Evolutionary conservation across 2,113 vertebrate genomes (phyloP).

Genomic region (Columbina picui): DNA sequence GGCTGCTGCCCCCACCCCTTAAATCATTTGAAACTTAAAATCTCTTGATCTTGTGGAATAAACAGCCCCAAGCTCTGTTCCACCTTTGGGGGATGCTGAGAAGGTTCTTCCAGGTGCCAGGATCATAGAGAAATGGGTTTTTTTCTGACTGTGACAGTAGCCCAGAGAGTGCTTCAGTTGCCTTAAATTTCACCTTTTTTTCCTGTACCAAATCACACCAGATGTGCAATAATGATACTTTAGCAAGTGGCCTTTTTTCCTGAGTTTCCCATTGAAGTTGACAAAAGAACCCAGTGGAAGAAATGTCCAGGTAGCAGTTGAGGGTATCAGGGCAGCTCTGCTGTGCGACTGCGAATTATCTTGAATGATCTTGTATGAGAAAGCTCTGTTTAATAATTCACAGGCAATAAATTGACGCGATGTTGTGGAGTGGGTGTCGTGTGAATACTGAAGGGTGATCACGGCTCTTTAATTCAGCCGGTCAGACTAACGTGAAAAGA

Average conservation of each 20-base stretch:
- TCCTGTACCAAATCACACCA: no score
- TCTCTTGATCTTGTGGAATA: background rate
- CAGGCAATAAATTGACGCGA: background rate
- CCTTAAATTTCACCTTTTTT: no score
- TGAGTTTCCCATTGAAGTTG: background rate
- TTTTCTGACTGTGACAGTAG: background rate
- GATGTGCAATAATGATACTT: background rate
- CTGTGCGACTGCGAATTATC: background rate
- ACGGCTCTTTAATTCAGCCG: background rate
- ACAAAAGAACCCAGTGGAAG: background rate
- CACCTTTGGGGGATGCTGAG: rapidly evolving
- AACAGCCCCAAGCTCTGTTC: background rate
- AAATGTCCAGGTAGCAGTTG: background rate
- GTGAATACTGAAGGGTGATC: background rate
- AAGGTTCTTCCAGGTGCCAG: background rate
- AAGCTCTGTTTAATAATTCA: background rate
- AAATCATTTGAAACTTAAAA: background rate
- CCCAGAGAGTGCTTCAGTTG: no score
- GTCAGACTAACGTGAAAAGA: background rate
- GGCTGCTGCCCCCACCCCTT: background rate
- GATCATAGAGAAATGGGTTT: background rate
- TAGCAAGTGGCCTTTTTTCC: background rate
- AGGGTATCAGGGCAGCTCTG: background rate
- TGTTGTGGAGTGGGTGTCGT: background rate
- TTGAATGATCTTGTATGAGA: background rate